Base-by-base conservation (phyloP, 2,113 vertebrate species). In the Anseranas semipalmata region DNA sequence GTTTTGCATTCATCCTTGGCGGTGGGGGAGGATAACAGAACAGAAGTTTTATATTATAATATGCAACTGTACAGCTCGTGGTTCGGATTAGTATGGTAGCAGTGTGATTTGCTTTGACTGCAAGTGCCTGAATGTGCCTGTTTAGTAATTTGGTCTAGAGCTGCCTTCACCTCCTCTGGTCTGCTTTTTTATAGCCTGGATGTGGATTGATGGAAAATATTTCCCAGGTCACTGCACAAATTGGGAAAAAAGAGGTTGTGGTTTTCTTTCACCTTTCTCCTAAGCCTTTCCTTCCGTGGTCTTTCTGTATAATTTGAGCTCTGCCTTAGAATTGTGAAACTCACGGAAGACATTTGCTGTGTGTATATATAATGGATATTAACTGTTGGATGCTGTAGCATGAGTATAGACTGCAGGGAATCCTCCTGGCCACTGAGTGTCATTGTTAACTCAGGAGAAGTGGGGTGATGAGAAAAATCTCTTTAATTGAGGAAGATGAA, bases 391-490 rank as follows among this genome's bases (percentile, higher is more conserved):
- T 91, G 74, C 60, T 87, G 74, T 68, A 87, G 53, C 39, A 2
- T 1, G 48, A 82, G 17, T 46, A 45, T 3, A 85, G 91, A 89
- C 87, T 96, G 95, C 91, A 97, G 89, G 87, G 85, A 96, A 96
- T 96, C 89, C 93, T 95, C 93, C 93, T 94, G 93, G 77, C 95
- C 95, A 96, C 96, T 95, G 89, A 96, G 95, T 97, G 96, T 96
- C 94, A 96, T 96, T 89, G 91, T 96, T 95, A 96, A 96, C 96
- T 91, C 89, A 94, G 89, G 71, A 95, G 95, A 96, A 94, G 75
- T 89, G 91, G 91, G 74, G 87, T 7, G 62, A 73, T 20, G 74
- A 85, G 32, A 18, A 75, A 45, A 62, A 45, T 1, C 27, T 13
- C 53, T 68, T 27, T 41, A 22, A 46, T 0, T 81, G 89, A 58